These are phyloP conservation scores for Falco cherrug DNA, from an alignment of 2,797 vertebrate genomes.

Conservation along the genomic window DNA sequence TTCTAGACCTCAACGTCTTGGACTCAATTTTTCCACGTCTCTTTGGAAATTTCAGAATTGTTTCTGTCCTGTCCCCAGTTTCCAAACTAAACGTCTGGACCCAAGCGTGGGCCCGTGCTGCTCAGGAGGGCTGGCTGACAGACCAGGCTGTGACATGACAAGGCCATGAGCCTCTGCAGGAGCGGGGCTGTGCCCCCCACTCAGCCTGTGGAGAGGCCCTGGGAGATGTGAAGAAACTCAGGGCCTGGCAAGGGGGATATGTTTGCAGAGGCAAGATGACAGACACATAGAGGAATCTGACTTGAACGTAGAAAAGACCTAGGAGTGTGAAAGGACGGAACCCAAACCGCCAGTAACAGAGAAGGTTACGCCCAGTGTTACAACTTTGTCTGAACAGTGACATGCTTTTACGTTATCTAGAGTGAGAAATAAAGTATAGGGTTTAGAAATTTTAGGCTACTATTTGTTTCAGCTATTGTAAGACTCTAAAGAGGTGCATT, in stretches of 20 bases:
- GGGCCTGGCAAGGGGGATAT: neutral
- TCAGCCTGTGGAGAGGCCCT: neutral
- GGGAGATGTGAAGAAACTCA: neutral
- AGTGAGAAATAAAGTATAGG: neutral
- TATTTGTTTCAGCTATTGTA: neutral
- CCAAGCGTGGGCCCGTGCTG: neutral
- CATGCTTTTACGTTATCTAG: neutral
- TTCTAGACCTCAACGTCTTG: neutral
- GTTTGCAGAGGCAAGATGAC: neutral
- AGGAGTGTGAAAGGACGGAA: neutral
- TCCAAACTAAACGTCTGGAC: neutral
- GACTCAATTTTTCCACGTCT: neutral
- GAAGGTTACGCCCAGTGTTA: neutral
- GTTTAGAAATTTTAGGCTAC: neutral
- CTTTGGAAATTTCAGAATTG: neutral
- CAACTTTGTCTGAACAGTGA: neutral
- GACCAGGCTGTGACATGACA: neutral
- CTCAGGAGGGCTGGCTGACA: neutral
- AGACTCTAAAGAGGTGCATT: neutral
- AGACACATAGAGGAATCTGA: neutral
- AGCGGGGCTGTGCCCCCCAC: neutral
- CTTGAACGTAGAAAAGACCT: neutral
- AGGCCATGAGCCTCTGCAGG: neutral
- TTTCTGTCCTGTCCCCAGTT: neutral
- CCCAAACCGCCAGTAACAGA: neutral